Base-by-base conservation (phyloP, 2,113 vertebrate genomes). In the Murina feae region DNA sequence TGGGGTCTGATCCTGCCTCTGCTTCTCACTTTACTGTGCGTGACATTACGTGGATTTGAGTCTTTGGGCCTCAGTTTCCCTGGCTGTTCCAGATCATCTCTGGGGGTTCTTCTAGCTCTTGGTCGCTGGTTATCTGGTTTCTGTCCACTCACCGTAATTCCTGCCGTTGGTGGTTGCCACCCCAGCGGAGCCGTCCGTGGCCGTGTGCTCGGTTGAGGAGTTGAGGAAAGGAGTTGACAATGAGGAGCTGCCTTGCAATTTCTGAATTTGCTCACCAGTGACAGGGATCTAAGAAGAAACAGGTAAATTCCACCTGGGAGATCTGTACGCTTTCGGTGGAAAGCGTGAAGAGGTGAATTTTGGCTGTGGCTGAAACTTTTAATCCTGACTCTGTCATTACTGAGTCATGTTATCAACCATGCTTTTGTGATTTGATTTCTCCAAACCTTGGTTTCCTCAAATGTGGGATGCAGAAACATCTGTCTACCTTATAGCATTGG, bases 31-130 rank as follows among this genome's bases (percentile, higher is more conserved):
- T n/a, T 35, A 18, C 20, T 12, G 4, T 17, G 49, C 32, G 21
- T 66, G 68, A 83, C 53, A 21, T 8, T 68, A 30, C 25, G 60
- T 11, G 37, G 47, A 28, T 39, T 35, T 63, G 74, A 63, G 53
- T 84, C 58, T 55, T 16, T 20, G 76, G 71, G n/a, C 44, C 89
- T 84, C 55, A 28, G 60, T 90, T 65, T 76, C 65, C 58, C 71
- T 49, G 51, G 32, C 6, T 81, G 21, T 30, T 53, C n/a, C 83
- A 60, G 60, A 30, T 11, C 44, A 13, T 13, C 35, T 53, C 53
- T 44, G 79, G 76, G 58, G 17, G 32, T 95, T 71, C 49, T 20
- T 58, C 35, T 51, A n/a, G 25, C 35, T 71, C 76, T 88, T 20
- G 86, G 55, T 37, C 35, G 13, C 0, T 37, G 49, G 7, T 65